A percentile compares a stretch with the other conserved stretches of the same genome.
Conservation (phyloP, 2,113 vertebrate genomes). For the Sisor rabdophorus region DNA sequence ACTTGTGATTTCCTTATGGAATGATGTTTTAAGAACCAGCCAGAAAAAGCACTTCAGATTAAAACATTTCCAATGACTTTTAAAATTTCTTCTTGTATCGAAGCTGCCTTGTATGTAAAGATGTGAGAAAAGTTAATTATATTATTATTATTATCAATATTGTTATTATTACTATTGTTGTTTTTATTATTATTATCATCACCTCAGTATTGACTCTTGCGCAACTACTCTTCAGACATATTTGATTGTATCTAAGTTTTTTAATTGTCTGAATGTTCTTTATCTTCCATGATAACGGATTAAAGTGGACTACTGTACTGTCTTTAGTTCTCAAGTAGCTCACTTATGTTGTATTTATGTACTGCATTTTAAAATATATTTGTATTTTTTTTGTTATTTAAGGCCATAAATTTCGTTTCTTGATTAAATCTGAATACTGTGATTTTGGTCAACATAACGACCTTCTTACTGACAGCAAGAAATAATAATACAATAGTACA, state of each 20-base stretch:
- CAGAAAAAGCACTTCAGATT: background rate
- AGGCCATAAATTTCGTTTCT: slow-evolving; percentile 19
- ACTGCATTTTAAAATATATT: slow-evolving; percentile 29
- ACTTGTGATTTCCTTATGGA: background rate
- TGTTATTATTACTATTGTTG: background rate
- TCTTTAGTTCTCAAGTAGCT: slow-evolving; percentile 44
- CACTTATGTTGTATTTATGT: slow-evolving; percentile 33
- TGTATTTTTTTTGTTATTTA: slow-evolving; percentile 44
- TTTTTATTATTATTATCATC: background rate
- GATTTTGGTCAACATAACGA: background rate
- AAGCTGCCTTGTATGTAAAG: background rate
- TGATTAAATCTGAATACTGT: background rate
- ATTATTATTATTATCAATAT: background rate
- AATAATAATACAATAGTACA: background rate
- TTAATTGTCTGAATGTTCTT: background rate
- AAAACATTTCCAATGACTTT: slow-evolving; percentile 2
- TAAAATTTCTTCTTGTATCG: background rate
- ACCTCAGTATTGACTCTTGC: slow-evolving; percentile 1
- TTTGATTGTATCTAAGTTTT: slow-evolving; percentile 24
- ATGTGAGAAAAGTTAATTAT: background rate
- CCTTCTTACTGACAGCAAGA: background rate
- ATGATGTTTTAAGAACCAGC: background rate
- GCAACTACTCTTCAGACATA: slow-evolving; percentile 31
- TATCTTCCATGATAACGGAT: slow-evolving; percentile 14
- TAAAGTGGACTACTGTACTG: slow-evolving; percentile 35